Evolutionary conservation across 2,113 vertebrate genomes (phyloP), one percentile per base, ranked within the genome.

Genomic region (Erpornis zantholeuca): DNA sequence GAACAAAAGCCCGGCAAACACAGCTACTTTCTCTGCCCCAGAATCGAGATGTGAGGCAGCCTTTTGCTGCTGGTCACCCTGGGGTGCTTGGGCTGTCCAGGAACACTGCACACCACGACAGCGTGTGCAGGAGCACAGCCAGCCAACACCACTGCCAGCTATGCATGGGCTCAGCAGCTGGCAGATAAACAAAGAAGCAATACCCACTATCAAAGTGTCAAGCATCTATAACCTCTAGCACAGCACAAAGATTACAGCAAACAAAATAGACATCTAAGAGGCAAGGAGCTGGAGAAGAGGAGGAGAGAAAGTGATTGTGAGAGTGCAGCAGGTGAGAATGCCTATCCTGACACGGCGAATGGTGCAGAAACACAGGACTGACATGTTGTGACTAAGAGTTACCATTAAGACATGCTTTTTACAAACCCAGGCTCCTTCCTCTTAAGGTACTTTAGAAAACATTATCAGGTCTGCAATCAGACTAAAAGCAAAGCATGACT

Each of bases 51-150:
- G 6, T 5, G 15, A 2, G 1, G 80, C 15, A 83, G 54, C 19
- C 15, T 57, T 92, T 77, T 90, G 49, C 35, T 82, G 79, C 69
- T 33, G 42, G 22, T 40, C 22, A 25, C 40, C 38, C 42, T 22
- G 44, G 47, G 69, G n/a, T 61, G 23, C 52, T 61, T 0, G 8
- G 52, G 44, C 44, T 70, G 64, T 44, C 56, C 70, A 15, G 50
- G n/a, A 94, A 33, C 47, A 33, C 16, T 2, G 1, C 14, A 5
- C 0, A 0, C 25, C 9, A 1, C 1, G 28, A 7, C 0, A 0
- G 50, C 10, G 6, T 4, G 3, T 3, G n/a, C 42, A 33, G 81
- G 16, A 90, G 79, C 65, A 23, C n/a, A 63, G 81, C 40, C 64
- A 25, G 40, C 40, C 6, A 2, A 19, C 42, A 11, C 50, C 23